phyloP scores from a whole-genome alignment of 2,888 invertebrate species.

The Drosophila greeni region DNA sequence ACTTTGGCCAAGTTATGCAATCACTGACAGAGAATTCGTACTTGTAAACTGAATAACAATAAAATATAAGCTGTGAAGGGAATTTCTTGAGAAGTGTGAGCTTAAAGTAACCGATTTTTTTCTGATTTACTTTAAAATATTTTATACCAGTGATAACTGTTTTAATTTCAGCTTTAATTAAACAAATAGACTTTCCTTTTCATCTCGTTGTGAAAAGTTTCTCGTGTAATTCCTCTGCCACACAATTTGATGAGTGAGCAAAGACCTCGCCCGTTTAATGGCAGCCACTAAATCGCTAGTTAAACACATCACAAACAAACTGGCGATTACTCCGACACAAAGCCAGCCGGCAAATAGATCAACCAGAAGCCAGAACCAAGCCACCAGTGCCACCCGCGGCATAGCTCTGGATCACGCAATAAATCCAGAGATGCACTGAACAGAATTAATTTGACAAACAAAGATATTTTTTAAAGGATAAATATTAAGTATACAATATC shows the following conservation, averaged over 20 bases:
- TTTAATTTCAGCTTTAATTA: too few relatives aligned
- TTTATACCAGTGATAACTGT: not conserved
- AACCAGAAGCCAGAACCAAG: conserved; percentile 27
- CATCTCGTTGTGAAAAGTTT: not conserved
- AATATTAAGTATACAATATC: too few relatives aligned
- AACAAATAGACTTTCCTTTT: not conserved
- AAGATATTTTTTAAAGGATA: not conserved
- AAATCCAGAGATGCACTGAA: conserved; percentile 2
- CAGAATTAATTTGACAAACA: too few relatives aligned
- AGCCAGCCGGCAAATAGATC: conserved; percentile 32
- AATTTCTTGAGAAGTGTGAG: not conserved
- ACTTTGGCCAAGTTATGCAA: conserved; percentile 28
- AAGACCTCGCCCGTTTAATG: conserved; percentile 49
- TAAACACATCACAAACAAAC: conserved; percentile 44
- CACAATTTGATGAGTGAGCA: conserved; percentile 26
- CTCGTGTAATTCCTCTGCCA: conserved; percentile 6
- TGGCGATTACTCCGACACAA: conserved; percentile 15
- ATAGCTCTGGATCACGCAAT: conserved; percentile 7
- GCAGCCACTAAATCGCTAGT: conserved; percentile 54
- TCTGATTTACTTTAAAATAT: not conserved
- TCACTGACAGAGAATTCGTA: not conserved
- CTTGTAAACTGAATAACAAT: not conserved
- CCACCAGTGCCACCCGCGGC: conserved; percentile 2
- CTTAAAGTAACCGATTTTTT: not conserved
- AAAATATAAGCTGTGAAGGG: not conserved